Percentiles rank a stretch among this genome's conserved stretches.
Evolutionary conservation across 2,797 vertebrate genomes (phyloP).

Genomic region (Eremophila alpestris): DNA sequence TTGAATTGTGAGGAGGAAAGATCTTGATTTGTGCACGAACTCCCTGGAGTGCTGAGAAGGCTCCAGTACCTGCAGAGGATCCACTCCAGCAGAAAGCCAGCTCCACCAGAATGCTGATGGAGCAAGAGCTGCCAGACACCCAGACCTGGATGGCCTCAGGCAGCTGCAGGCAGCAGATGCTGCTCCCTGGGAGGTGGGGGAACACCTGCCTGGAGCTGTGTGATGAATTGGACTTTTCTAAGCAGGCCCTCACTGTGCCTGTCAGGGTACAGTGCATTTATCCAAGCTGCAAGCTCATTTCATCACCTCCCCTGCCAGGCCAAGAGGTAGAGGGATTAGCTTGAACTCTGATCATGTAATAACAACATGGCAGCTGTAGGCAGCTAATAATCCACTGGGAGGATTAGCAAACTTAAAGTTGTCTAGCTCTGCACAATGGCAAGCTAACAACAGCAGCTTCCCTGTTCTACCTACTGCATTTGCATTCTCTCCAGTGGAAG

Average conservation of each 20-base stretch:
- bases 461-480: constrained; percentile 9
- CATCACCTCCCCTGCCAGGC: neutral
- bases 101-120: neutral
- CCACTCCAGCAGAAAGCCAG: neutral
- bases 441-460: neutral
- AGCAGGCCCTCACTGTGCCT: neutral
- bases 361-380: constrained; percentile 33
- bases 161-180: neutral
- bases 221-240: neutral
- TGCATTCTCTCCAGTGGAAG: constrained; percentile 52
- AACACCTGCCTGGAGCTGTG: neutral
- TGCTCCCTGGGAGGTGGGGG: neutral
- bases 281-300: neutral
- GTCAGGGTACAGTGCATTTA: neutral
- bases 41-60: neutral
- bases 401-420: constrained; percentile 52
- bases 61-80: neutral
- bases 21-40: neutral
- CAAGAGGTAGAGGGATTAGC: constrained; percentile 39
- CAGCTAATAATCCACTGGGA: constrained; percentile 51
- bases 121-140: neutral
- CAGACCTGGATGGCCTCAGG: neutral
- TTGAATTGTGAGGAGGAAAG: neutral
- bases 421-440: constrained; percentile 58
- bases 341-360: constrained; percentile 39